Evolutionary conservation across 2,113 vertebrate species (phyloP), one percentile per base, ranked within the genome.

Genomic region (Fukomys damarensis): DNA sequence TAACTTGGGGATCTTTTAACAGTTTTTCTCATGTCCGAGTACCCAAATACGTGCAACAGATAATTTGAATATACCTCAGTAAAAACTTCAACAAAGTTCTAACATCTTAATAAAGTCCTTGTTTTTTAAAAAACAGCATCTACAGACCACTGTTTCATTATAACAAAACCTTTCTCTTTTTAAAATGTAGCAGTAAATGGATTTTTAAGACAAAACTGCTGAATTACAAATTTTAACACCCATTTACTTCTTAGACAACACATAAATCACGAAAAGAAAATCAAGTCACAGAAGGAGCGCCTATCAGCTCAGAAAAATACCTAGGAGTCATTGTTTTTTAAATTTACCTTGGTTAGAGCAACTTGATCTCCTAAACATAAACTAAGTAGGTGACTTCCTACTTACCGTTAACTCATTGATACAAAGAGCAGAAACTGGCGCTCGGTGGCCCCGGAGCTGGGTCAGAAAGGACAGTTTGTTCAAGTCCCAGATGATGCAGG

Each of bases 401-500:
- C 99, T 96, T 96, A 99, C 99, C 93, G 99, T 99, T 97, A 99
- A 97, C 35, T 99, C 99, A 4, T 99, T 99, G 98, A 99, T 99
- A 65, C 99, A 99, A 93, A 99, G 99, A 1, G 99, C 99, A 1
- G 99, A 99, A 41, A 99, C 99, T 0, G 99, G 99, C 8, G 99
- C 99, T 32, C 99, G 98, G 98, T 99, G 99, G 6, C 99, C 99
- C 9, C 99, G 98, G 66, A 99, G 99, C 97, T 99, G 99, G 0
- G 99, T 99, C 52, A 99, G 98, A 91, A 99, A 99, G 0, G 99
- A 99, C 2, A 99, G 99, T 95, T 99, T 99, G 96, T 99, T 99
- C 96, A 99, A 98, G 95, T 99, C 99, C 99, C 99, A 99, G 96
- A 99, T 99, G 98, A 99, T 99, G 98, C 99, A 99, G 91, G 99